phyloP scores from a whole-genome alignment of 2,113 vertebrate genomes.

The Brachypteracias leptosomus region DNA sequence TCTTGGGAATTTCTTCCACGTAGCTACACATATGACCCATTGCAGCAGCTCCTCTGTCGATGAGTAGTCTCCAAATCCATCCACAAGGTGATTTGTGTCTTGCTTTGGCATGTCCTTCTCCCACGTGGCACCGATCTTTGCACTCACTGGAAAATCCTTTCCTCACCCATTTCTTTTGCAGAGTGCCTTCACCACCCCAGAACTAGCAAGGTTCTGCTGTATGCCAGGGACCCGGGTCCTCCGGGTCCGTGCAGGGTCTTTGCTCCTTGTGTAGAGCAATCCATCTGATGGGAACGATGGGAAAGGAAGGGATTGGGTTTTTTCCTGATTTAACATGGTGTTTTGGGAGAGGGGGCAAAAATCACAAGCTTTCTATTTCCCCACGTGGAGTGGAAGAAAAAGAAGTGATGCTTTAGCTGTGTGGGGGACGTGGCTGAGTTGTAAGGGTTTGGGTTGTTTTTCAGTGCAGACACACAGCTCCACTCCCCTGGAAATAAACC shows the following conservation, averaged over 20 bases:
- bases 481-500: not conserved
- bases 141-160: not conserved
- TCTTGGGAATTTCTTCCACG: not conserved
- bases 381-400: not conserved
- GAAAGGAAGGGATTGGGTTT: not conserved
- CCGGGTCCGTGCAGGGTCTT: not conserved
- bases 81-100: not conserved
- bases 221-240: not conserved
- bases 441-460: not conserved
- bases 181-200: constrained; percentile 13
- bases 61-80: not conserved
- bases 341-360: not conserved
- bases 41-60: not conserved
- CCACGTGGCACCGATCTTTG: not conserved
- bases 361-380: not conserved
- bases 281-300: not conserved
- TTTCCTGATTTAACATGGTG: not conserved
- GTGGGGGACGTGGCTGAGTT: not conserved
- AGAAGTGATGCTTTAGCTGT: not conserved
- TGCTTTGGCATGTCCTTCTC: not conserved
- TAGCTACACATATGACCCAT: accelerated
- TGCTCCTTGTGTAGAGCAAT: not conserved
- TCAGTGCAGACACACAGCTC: not conserved
- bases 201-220: not conserved
- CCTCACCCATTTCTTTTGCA: not conserved